phyloP scores from a whole-genome alignment of 1,140 invertebrate genomes.

The Cydia strobilella region DNA sequence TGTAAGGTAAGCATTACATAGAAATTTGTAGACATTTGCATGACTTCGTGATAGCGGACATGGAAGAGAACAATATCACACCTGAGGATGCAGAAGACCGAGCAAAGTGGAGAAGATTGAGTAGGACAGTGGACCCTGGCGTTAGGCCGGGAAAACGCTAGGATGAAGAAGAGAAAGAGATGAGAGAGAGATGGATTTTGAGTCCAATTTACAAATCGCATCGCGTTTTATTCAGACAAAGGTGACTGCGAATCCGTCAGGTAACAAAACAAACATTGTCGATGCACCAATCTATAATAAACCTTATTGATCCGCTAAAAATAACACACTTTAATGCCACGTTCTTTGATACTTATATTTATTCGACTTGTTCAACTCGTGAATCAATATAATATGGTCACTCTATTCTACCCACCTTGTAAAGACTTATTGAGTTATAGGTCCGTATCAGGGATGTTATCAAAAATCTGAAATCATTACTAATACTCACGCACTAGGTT shows the following conservation, averaged over 20 bases:
- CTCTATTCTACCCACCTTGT: not conserved
- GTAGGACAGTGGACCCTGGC: too few species aligned
- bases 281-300: not conserved
- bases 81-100: too few species aligned
- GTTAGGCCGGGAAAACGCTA: too few species aligned
- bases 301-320: slow-evolving; percentile 24
- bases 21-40: too few species aligned
- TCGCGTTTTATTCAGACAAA: not conserved
- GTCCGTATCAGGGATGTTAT: too few species aligned
- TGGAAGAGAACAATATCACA: too few species aligned
- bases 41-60: too few species aligned
- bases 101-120: too few species aligned
- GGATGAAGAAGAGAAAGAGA: too few species aligned
- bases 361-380: not conserved
- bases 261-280: not conserved
- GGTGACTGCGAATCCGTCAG: not conserved
- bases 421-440: not conserved
- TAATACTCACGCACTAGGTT: not conserved
- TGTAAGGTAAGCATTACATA: not conserved
- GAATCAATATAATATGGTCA: not conserved
- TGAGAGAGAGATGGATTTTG: too few species aligned
- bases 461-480: too few species aligned
- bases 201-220: not conserved
- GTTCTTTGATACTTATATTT: not conserved
- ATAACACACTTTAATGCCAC: not conserved